A percentile compares a stretch with the other conserved stretches of the same genome.
Evolutionary conservation across 2,797 vertebrate species (phyloP).

Genomic region (Tapirus indicus): DNA sequence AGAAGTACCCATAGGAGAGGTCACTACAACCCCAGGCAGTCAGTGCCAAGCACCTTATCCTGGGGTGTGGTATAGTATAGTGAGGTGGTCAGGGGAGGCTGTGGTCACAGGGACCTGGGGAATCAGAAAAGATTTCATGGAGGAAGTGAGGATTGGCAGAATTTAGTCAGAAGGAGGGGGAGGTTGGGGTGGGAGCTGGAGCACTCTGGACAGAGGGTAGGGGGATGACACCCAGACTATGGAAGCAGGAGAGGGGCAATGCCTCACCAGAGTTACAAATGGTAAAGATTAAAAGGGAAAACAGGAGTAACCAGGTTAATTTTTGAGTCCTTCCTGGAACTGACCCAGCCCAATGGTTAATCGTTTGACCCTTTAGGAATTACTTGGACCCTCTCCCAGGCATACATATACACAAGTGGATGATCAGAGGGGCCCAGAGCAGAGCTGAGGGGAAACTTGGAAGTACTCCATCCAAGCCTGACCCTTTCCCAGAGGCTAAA

Average conservation of each 20-base stretch:
- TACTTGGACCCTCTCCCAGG: constrained; percentile 59
- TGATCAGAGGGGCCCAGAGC: background rate
- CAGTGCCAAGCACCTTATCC: background rate
- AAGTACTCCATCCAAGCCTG: background rate
- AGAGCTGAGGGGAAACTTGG: background rate
- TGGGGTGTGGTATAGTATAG: background rate
- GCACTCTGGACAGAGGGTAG: background rate
- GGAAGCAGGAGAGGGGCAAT: background rate
- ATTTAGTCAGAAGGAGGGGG: background rate
- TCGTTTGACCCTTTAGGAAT: constrained; percentile 55
- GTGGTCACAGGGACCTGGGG: background rate
- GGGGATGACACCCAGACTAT: background rate
- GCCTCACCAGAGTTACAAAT: background rate
- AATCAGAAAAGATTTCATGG: background rate
- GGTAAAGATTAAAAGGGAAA: constrained; percentile 77
- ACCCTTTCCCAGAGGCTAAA: constrained; percentile 20
- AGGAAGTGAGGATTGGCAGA: background rate
- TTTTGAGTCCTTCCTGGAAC: constrained; percentile 76
- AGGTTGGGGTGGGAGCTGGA: background rate
- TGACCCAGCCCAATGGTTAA: constrained; percentile 70
- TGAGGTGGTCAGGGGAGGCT: background rate
- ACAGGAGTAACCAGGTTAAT: constrained; percentile 71
- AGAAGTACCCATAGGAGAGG: background rate
- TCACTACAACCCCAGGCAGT: background rate
- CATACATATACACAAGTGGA: background rate